A percentile compares a stretch with the other conserved stretches of the same genome.
Evolutionary conservation across 1,140 invertebrate genomes (phyloP).

Genomic region (Macrotrachela quadricornifera): DNA sequence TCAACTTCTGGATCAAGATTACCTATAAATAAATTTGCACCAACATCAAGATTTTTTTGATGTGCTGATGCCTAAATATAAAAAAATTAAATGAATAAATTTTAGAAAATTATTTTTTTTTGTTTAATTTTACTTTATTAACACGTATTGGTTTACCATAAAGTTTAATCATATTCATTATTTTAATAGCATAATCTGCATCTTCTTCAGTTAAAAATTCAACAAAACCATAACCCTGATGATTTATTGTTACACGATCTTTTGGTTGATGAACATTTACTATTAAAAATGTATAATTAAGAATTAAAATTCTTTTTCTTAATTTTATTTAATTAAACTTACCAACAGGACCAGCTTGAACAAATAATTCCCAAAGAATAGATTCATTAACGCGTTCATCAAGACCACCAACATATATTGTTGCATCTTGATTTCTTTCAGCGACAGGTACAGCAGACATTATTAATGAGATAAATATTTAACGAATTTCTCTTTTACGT

Average conservation of each 20-base stretch:
- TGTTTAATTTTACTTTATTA: constrained; percentile 49
- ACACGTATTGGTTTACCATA: constrained; percentile 97
- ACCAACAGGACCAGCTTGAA: constrained; percentile 77
- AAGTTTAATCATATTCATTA: constrained; percentile 99
- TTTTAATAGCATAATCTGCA: constrained; percentile 98
- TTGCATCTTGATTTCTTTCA: constrained; percentile 96
- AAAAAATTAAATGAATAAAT: neutral
- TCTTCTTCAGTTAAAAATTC: constrained; percentile 99
- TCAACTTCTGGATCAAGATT: constrained; percentile 99
- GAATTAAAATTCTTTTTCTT: too few relatives aligned
- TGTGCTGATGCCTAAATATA: constrained; percentile 73
- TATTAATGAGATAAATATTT: neutral
- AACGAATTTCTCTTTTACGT: too few relatives aligned
- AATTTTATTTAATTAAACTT: too few relatives aligned
- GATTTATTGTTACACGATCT: constrained; percentile 86
- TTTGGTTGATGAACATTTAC: constrained; percentile 99
- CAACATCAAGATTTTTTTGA: constrained; percentile 96
- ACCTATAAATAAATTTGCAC: constrained; percentile 97
- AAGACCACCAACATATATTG: constrained; percentile 93
- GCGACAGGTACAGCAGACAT: constrained; percentile 88
- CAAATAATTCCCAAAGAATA: constrained; percentile 92
- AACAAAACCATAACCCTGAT: constrained; percentile 98
- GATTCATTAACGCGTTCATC: constrained; percentile 95
- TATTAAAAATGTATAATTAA: constrained; percentile 17
- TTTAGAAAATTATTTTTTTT: too few relatives aligned